These are phyloP conservation scores for Reticulitermes speratus DNA, from an alignment of 1,140 invertebrate species.

Conservation along the genomic window DNA sequence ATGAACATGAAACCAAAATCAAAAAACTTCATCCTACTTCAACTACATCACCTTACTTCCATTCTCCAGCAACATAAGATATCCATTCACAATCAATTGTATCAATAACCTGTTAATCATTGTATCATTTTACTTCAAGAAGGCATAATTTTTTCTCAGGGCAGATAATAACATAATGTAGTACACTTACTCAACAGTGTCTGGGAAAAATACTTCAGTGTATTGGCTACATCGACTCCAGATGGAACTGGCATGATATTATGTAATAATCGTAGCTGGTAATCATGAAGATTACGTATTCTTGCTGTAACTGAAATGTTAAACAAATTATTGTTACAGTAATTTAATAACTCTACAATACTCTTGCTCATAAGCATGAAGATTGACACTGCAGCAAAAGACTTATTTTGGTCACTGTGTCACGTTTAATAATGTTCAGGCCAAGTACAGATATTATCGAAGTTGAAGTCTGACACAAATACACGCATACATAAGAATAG, in stretches of 20 bases:
- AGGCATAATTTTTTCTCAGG: not conserved
- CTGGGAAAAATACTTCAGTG: slow-evolving; percentile 97
- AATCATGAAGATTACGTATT: slow-evolving; percentile 94
- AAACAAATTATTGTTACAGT: not conserved
- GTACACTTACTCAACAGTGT: slow-evolving; percentile 84
- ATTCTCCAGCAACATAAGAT: no score
- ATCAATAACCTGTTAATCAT: no score
- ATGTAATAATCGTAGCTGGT: slow-evolving; percentile 88
- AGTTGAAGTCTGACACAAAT: not conserved
- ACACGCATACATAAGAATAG: not conserved
- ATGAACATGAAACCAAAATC: no score
- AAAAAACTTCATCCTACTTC: no score
- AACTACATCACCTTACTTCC: no score
- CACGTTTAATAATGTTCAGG: not conserved
- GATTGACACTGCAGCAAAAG: not conserved
- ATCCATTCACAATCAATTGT: no score
- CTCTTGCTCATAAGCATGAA: not conserved
- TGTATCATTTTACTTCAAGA: no score
- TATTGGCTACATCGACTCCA: slow-evolving; percentile 94
- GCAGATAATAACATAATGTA: not conserved
- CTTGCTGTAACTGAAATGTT: slow-evolving; percentile 88
- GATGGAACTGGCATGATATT: slow-evolving; percentile 88
- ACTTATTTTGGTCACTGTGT: not conserved
- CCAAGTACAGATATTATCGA: not conserved
- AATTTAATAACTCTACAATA: not conserved